Conservation (phyloP, 1,140 invertebrate species). For the Hylaeus volcanicus region DNA sequence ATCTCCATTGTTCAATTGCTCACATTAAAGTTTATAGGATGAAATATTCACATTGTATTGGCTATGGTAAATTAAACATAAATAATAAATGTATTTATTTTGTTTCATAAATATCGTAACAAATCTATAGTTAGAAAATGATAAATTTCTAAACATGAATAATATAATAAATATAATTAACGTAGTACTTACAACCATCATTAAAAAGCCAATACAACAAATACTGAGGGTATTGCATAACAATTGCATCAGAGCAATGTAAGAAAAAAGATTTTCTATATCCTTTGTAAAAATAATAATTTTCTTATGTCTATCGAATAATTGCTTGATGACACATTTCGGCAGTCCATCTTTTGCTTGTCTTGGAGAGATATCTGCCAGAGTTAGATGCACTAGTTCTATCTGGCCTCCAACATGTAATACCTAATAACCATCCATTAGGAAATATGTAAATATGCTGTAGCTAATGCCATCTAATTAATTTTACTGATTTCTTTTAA, state of each 20-base stretch:
- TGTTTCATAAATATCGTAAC: neutral
- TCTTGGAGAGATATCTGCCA: neutral
- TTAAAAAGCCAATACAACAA: constrained; percentile 50
- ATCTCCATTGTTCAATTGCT: no score
- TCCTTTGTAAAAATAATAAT: constrained; percentile 35
- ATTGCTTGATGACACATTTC: neutral
- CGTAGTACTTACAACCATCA: constrained; percentile 39
- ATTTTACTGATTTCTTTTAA: no score
- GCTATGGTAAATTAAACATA: neutral
- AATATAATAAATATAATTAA: neutral
- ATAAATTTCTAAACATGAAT: neutral
- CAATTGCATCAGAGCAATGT: constrained; percentile 50
- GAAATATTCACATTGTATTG: no score
- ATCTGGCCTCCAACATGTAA: constrained; percentile 55
- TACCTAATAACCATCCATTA: constrained; percentile 22
- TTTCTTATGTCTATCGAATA: constrained; percentile 35
- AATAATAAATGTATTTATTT: neutral
- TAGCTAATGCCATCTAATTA: no score
- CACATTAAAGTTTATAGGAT: no score
- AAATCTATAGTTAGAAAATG: neutral
- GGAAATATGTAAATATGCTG: no score
- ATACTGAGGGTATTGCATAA: constrained; percentile 49
- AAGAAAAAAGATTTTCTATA: constrained; percentile 43
- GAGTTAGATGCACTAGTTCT: constrained; percentile 34
- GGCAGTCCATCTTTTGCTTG: neutral